Conservation (phyloP, 2,888 invertebrate genomes). For the Epiblema foenella region DNA sequence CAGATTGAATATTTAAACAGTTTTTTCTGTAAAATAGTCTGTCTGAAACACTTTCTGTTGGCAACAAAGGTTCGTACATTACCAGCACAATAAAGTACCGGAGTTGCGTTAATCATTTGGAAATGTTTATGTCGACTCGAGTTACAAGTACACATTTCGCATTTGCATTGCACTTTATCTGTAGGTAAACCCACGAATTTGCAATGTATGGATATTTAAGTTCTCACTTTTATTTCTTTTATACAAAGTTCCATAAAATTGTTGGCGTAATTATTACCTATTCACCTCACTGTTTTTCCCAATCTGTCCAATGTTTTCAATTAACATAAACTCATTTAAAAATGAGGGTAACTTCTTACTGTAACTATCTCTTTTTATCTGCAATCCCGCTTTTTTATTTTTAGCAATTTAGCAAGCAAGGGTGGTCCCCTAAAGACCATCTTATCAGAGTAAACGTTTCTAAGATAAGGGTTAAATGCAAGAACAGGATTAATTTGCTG, state of each 20-base stretch:
- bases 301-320: neutral
- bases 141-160: neutral
- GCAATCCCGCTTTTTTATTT: constrained; percentile 2
- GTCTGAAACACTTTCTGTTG: neutral
- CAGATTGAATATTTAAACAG: too few relatives aligned
- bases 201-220: neutral
- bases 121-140: neutral
- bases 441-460: constrained; percentile 33
- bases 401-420: constrained; percentile 11
- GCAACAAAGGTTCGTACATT: neutral
- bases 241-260: neutral
- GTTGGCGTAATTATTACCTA: too few relatives aligned
- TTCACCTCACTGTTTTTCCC: neutral
- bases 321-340: neutral
- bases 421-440: constrained; percentile 8
- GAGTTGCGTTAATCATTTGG: neutral
- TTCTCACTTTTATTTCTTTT: neutral
- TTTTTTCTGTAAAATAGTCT: neutral
- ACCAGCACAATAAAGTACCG: neutral
- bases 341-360: constrained; percentile 15
- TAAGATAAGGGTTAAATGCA: constrained; percentile 20
- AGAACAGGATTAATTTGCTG: constrained; percentile 12
- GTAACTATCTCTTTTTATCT: constrained; percentile 3
- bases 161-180: neutral
- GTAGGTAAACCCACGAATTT: neutral